These are phyloP conservation scores for Melanchra persicariae DNA, from an alignment of 2,888 invertebrate species.

Conservation along the genomic window DNA sequence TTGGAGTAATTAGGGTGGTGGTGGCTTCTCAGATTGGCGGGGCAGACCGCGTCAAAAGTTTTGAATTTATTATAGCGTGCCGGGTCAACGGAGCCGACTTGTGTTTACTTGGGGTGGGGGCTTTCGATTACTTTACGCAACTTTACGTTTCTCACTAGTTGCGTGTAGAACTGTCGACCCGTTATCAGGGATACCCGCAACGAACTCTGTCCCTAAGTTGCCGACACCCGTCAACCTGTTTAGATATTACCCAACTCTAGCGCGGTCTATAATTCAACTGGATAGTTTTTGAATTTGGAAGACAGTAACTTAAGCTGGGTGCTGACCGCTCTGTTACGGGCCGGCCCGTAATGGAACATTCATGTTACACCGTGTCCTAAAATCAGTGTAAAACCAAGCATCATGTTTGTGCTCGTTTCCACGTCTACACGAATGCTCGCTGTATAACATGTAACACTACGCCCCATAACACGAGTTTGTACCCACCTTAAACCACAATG, in stretches of 20 bases:
- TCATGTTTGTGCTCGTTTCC: no score
- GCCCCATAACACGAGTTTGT: no score
- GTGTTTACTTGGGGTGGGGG: conserved; percentile 43
- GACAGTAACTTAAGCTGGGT: no score
- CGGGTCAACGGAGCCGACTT: conserved; percentile 42
- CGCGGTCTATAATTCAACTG: conserved; percentile 25
- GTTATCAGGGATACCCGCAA: conserved; percentile 13
- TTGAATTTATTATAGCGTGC: conserved; percentile 59
- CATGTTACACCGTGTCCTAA: no score
- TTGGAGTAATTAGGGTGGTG: conserved; percentile 58
- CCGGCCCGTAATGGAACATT: no score
- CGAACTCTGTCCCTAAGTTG: conserved; percentile 17
- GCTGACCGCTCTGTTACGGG: no score
- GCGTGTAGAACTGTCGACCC: conserved; percentile 6
- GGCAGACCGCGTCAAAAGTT: conserved; percentile 55
- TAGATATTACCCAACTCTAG: conserved; percentile 13
- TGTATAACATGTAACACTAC: no score
- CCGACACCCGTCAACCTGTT: conserved; percentile 40
- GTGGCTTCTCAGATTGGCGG: conserved; percentile 47
- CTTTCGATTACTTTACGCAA: conserved; percentile 40
- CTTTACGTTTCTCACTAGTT: conserved; percentile 23
- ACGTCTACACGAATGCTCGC: no score
- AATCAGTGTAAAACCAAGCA: no score
- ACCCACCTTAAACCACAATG: neutral
- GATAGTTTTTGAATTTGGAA: conserved; percentile 21